A percentile compares a stretch with the other conserved stretches of the same genome.
These are phyloP conservation scores for Agraylea sexmaculata DNA, from an alignment of 1,140 invertebrate species.

Conservation along the genomic window DNA sequence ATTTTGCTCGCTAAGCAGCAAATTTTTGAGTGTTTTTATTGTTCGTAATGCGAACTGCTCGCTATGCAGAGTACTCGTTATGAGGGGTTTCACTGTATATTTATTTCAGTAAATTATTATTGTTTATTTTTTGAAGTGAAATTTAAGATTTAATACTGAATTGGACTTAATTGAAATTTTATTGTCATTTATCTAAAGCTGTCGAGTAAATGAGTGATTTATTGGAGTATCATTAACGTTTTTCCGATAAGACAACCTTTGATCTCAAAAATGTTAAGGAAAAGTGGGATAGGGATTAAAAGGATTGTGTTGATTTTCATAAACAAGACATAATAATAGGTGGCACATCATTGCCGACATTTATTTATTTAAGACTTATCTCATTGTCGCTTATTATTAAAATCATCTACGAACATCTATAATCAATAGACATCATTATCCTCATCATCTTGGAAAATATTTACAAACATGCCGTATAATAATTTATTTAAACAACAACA, in stretches of 20 bases:
- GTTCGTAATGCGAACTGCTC: no score
- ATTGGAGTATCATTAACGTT: not conserved
- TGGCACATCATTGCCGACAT: slow-evolving; percentile 16
- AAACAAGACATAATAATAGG: slow-evolving; percentile 12
- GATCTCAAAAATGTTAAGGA: not conserved
- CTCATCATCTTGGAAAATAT: slow-evolving; percentile 12
- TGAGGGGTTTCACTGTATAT: no score
- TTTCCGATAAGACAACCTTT: not conserved
- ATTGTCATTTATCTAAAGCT: no score
- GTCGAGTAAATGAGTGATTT: no score
- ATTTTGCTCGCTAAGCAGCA: no score
- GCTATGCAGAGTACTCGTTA: no score
- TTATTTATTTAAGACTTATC: slow-evolving; percentile 21
- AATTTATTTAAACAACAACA: slow-evolving; percentile 21
- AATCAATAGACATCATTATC: slow-evolving; percentile 17
- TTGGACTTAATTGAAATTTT: no score
- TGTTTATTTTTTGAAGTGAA: no score
- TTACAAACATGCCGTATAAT: slow-evolving; percentile 15
- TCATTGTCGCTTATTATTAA: no score
- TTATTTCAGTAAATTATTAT: no score
- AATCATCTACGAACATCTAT: slow-evolving; percentile 17
- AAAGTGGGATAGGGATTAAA: not conserved
- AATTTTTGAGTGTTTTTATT: no score
- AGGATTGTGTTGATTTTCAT: slow-evolving; percentile 7
- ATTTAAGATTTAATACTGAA: no score